These are phyloP conservation scores for Entosphenus tridentatus DNA, from an alignment of 2,113 vertebrate genomes.

Conservation along the genomic window DNA sequence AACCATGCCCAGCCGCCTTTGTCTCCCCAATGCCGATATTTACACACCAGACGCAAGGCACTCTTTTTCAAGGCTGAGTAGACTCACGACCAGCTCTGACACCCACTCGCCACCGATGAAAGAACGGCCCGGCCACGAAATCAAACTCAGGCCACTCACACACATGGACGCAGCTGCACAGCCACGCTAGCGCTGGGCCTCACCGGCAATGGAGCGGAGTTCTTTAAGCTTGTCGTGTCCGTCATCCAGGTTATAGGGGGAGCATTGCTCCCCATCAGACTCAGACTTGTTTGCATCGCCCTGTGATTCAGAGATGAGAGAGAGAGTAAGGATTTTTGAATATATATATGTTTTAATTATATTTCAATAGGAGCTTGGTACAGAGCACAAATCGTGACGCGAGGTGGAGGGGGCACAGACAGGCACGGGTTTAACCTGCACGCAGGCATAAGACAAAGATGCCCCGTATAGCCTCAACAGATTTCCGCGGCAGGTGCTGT, in stretches of 20 bases:
- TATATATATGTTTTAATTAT: constrained; percentile 7
- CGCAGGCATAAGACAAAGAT: background rate
- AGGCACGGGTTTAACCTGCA: background rate
- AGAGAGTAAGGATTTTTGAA: constrained; percentile 2
- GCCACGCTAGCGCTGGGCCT: background rate
- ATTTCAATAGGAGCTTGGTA: background rate
- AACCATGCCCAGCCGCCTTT: no score
- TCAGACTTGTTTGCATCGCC: constrained; percentile 75
- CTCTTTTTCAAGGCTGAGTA: no score
- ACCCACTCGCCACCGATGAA: no score
- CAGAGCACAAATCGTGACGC: constrained; percentile 1
- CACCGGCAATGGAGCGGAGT: constrained; percentile 43
- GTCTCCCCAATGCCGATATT: no score
- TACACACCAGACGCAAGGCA: no score
- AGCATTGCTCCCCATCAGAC: constrained; percentile 66
- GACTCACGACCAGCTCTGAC: no score
- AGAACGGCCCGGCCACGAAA: no score
- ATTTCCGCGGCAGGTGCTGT: no score
- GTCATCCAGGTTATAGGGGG: constrained; percentile 44
- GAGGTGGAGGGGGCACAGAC: background rate
- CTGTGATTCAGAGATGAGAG: constrained; percentile 21
- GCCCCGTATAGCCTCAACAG: background rate
- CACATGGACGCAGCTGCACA: no score
- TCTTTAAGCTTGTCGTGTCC: constrained; percentile 47
- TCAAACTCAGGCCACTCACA: no score